Evolutionary conservation across 2,797 vertebrate species (phyloP), one percentile per base, ranked within the genome.

Genomic region (Odontamblyopus lacepedii): DNA sequence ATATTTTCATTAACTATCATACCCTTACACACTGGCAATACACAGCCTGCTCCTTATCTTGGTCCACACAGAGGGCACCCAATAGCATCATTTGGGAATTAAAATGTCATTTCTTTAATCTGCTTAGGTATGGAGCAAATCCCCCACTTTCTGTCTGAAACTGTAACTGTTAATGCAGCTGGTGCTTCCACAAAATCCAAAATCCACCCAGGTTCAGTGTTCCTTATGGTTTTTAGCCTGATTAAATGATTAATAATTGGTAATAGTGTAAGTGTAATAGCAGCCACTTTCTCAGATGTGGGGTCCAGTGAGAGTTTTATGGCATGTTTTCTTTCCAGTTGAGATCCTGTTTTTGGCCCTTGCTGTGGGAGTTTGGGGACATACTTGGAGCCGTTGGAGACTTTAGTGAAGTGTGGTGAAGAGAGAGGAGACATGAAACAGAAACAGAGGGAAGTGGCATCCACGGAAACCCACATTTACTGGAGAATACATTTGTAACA

Each of bases 21-120:
- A 53, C 6, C 19, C 18, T 19, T n/a, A 6, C 19, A 53, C 19
- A n/a, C 51, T n/a, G 19, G 1, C 19, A 53, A 5, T 38, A 38
- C 35, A 5, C 16, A 29, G 23, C 66, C 50, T 63, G 27, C 27
- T 2, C 26, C 63, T 11, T 63, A 64, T 72, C 26, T 30, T 60
- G 2, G 65, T 27, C 67, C 69, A 68, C 69, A 67, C 76, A 73
- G 18, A 66, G 50, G 53, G 65, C 57, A 6, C 6, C 15, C 35
- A 1, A 38, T 67, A 8, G 56, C 4, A 18, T 55, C 75, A 72
- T 78, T 61, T 75, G 79, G 71, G 80, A 75, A 73, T 84, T 78
- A 78, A 81, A 78, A 70, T 78, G 76, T 78, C 15, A 75, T 78
- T 70, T 79, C 71, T 80, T 70, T 65, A 77, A 82, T 77, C 73